phyloP scores from a whole-genome alignment of 2,113 vertebrate species.

The Bos indicus region DNA sequence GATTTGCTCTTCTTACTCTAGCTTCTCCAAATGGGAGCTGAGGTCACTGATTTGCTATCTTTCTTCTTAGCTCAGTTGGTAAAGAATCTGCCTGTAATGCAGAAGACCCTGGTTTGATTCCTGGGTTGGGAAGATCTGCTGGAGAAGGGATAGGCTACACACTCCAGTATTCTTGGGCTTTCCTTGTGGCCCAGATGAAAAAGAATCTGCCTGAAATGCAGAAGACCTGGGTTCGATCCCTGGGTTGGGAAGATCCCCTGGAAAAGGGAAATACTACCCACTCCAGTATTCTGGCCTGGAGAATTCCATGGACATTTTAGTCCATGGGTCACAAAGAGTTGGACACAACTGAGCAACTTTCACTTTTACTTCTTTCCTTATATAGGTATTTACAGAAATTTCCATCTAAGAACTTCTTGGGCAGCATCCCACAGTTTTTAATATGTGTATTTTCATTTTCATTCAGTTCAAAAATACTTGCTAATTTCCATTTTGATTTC shows the following conservation, averaged over 20 bases:
- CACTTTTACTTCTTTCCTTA: background rate
- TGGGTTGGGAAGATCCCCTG: too few relatives aligned
- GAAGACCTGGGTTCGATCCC: too few relatives aligned
- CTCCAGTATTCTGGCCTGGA: background rate
- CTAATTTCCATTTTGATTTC: background rate
- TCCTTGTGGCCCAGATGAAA: too few relatives aligned
- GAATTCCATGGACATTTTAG: background rate
- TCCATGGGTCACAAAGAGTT: background rate
- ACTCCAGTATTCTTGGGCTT: too few relatives aligned
- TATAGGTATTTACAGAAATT: background rate
- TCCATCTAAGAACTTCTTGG: background rate
- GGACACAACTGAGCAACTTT: background rate
- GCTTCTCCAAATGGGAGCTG: background rate
- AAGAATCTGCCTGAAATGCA: background rate
- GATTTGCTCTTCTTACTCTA: background rate
- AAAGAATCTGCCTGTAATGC: background rate
- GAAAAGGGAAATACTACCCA: background rate
- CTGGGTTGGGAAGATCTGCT: too few relatives aligned
- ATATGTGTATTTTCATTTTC: background rate
- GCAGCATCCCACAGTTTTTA: background rate
- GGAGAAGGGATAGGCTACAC: too few relatives aligned
- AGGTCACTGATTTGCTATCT: background rate
- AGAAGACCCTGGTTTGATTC: fast-evolving
- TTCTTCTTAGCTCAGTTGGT: background rate
- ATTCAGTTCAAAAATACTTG: background rate